phyloP scores from a whole-genome alignment of 2,113 vertebrate genomes.

The Telmatochromis sp. region DNA sequence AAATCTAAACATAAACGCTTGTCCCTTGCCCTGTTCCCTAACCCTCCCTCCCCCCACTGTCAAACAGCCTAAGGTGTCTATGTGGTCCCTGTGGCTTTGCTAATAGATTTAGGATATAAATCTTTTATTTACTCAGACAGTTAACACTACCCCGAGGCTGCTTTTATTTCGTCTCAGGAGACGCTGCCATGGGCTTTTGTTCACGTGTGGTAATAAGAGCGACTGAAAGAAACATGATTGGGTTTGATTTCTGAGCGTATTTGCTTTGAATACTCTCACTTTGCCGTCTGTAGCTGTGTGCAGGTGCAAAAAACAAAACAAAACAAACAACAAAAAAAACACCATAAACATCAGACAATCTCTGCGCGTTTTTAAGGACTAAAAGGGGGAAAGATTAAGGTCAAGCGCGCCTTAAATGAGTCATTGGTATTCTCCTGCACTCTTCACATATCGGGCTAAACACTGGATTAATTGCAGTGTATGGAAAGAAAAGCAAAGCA shows the following conservation, averaged over 20 bases:
- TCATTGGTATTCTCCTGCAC: conserved; percentile 68
- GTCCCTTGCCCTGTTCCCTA: not conserved
- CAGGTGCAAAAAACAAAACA: not conserved
- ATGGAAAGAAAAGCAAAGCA: conserved; percentile 69
- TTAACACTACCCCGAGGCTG: conserved; percentile 65
- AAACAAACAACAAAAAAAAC: accelerated
- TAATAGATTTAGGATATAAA: conserved; percentile 74
- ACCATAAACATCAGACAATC: not conserved
- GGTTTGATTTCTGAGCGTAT: not conserved
- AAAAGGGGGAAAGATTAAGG: conserved; percentile 36
- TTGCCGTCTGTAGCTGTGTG: not conserved
- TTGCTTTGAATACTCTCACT: not conserved
- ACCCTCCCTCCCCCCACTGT: not conserved
- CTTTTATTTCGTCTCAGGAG: conserved; percentile 46
- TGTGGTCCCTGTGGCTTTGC: conserved; percentile 53
- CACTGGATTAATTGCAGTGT: conserved; percentile 66
- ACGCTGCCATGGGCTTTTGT: conserved; percentile 24
- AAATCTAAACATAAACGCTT: not conserved
- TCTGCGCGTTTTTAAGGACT: conserved; percentile 2
- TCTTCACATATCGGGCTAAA: conserved; percentile 54
- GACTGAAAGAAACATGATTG: not conserved
- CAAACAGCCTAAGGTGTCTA: conserved; percentile 32
- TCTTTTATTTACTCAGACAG: conserved; percentile 67
- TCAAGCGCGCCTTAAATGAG: conserved; percentile 47
- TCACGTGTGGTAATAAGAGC: conserved; percentile 4